Conservation (phyloP, 2,888 invertebrate species). For the Cylloceria caligata region DNA sequence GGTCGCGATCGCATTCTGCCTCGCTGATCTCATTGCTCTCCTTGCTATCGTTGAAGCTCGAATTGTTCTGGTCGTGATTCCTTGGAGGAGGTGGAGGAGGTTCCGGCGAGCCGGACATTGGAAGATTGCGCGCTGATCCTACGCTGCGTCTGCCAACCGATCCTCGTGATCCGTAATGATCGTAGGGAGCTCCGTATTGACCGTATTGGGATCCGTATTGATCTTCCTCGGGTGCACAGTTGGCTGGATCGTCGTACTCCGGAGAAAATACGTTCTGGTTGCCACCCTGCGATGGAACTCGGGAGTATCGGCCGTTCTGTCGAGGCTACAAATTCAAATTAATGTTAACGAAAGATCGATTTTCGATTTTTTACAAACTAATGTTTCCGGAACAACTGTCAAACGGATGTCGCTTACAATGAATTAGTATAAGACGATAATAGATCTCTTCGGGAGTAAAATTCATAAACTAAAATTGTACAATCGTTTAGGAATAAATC, state of each 20-base stretch:
- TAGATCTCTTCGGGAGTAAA: too few species aligned
- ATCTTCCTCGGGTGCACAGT: constrained; percentile 96
- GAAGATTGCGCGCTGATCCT: constrained; percentile 87
- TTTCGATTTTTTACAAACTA: too few species aligned
- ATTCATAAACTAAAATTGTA: too few species aligned
- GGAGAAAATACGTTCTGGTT: constrained; percentile 87
- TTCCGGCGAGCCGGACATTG: constrained; percentile 87
- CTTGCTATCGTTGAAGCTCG: constrained; percentile 96
- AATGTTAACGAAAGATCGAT: background rate
- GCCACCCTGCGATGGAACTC: constrained; percentile 89
- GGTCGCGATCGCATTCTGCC: constrained; percentile 95
- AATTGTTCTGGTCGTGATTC: constrained; percentile 92
- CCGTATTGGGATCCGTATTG: constrained; percentile 95
- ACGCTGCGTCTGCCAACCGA: constrained; percentile 89
- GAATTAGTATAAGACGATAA: too few species aligned
- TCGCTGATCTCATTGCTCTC: constrained; percentile 97
- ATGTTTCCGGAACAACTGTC: too few species aligned
- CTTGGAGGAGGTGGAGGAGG: constrained; percentile 91
- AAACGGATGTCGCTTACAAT: too few species aligned
- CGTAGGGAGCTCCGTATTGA: constrained; percentile 93
- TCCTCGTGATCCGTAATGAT: constrained; percentile 95
- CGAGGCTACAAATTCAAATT: constrained; percentile 85
- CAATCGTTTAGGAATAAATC: too few species aligned
- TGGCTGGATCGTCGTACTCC: constrained; percentile 97
- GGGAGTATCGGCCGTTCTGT: constrained; percentile 91